Evolutionary conservation across 2,113 vertebrate species (phyloP).

Genomic region (Trematocara nigrifrons): DNA sequence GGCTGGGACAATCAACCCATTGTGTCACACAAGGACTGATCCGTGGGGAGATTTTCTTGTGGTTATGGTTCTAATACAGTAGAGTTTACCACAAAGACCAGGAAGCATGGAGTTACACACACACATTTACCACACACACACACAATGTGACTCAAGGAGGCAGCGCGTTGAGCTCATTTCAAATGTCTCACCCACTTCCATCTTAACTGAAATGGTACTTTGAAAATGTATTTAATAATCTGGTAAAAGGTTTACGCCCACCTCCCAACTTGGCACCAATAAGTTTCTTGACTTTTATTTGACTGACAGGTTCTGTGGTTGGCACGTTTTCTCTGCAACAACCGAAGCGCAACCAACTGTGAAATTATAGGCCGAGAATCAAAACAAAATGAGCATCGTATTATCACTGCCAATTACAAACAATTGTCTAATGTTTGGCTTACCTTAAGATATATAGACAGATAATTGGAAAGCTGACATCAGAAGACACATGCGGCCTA

Average conservation of each 20-base stretch:
- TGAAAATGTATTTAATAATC: slow-evolving; percentile 12
- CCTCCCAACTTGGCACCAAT: slow-evolving; percentile 23
- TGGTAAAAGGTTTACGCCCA: neutral
- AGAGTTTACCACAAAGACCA: slow-evolving; percentile 56
- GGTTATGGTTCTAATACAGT: slow-evolving; percentile 62
- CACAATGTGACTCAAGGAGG: slow-evolving; percentile 13
- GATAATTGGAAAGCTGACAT: neutral
- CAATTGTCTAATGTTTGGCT: slow-evolving; percentile 2
- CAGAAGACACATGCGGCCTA: neutral
- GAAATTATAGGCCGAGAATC: slow-evolving; percentile 29
- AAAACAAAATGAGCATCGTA: slow-evolving; percentile 29
- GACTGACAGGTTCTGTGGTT: slow-evolving; percentile 43
- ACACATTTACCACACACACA: neutral
- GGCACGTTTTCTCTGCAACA: slow-evolving; percentile 36
- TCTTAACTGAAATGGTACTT: slow-evolving; percentile 6
- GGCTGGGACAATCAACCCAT: slow-evolving; percentile 55
- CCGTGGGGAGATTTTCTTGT: slow-evolving; percentile 60
- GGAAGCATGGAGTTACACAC: slow-evolving; percentile 21
- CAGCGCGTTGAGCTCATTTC: neutral
- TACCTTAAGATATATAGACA: neutral
- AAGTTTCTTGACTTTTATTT: slow-evolving; percentile 18
- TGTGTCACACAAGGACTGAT: slow-evolving; percentile 57
- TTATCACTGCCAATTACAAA: slow-evolving; percentile 11
- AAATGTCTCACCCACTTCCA: slow-evolving; percentile 27
- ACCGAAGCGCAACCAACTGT: slow-evolving; percentile 30